Conservation (phyloP, 2,113 vertebrate species). For the Meles meles region DNA sequence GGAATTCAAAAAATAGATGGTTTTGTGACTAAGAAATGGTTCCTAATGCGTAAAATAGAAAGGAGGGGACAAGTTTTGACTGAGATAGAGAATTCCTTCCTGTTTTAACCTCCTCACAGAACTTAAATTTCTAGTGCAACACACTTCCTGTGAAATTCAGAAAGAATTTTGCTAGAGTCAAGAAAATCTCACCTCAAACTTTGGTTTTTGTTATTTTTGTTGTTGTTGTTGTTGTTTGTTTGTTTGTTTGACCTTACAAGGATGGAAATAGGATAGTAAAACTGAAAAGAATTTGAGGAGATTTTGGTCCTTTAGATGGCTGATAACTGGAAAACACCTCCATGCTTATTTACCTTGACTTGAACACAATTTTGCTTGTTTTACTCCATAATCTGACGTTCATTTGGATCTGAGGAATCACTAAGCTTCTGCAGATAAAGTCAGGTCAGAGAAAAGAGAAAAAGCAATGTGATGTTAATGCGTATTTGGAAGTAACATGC, state of each 20-base stretch:
- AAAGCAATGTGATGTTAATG: background rate
- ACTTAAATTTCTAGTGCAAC: background rate
- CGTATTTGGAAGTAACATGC: conserved; percentile 25
- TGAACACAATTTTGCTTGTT: background rate
- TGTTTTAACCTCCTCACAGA: background rate
- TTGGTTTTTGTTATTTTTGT: too few species aligned
- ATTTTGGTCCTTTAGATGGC: background rate
- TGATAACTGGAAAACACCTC: background rate
- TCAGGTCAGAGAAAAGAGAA: background rate
- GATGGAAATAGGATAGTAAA: background rate
- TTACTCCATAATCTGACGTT: background rate
- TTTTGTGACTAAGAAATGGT: accelerated
- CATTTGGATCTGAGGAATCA: background rate
- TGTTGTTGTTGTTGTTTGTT: too few species aligned
- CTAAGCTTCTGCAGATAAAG: background rate
- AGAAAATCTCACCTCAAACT: background rate
- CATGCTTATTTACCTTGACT: background rate
- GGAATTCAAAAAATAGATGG: background rate
- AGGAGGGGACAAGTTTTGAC: background rate
- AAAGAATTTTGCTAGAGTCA: background rate
- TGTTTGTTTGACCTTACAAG: background rate
- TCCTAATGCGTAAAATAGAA: background rate
- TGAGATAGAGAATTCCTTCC: background rate
- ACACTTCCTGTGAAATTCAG: background rate
- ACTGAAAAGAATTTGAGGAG: background rate